Percentiles rank a stretch among this genome's conserved stretches.
These are phyloP conservation scores for Caradrina clavipalpis DNA, from an alignment of 2,888 invertebrate species.

Conservation along the genomic window DNA sequence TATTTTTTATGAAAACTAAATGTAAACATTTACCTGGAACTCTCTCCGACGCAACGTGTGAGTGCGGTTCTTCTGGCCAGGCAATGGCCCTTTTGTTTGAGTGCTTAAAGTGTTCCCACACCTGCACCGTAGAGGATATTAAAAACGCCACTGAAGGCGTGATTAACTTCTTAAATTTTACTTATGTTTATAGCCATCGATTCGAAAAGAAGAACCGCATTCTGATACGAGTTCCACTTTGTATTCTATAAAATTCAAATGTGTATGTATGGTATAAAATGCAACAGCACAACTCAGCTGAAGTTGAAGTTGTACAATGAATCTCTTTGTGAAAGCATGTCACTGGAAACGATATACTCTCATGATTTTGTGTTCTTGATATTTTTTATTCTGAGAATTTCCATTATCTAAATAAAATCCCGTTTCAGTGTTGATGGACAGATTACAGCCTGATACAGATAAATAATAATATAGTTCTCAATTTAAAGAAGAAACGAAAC, in stretches of 20 bases:
- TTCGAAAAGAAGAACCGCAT: too few species aligned
- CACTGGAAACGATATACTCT: neutral
- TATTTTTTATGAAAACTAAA: conserved; percentile 3
- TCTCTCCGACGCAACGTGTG: neutral
- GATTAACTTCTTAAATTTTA: too few species aligned
- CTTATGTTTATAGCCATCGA: too few species aligned
- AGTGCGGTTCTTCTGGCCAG: neutral
- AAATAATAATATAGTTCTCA: neutral
- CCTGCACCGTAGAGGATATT: too few species aligned
- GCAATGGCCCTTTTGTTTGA: neutral
- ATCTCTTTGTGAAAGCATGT: neutral
- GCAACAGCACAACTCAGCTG: neutral
- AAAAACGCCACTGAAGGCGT: too few species aligned
- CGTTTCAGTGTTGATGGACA: too few species aligned
- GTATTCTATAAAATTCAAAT: neutral
- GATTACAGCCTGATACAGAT: too few species aligned
- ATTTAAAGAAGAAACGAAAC: neutral
- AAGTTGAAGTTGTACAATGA: conserved; percentile 5
- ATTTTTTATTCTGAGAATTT: too few species aligned
- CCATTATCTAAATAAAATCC: too few species aligned
- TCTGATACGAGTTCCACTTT: too few species aligned
- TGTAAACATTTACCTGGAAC: neutral
- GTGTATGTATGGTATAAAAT: neutral
- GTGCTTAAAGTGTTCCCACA: neutral
- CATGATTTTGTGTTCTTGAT: too few species aligned